phyloP scores from a whole-genome alignment of 2,113 vertebrate species.

The Halichoeres trimaculatus region DNA sequence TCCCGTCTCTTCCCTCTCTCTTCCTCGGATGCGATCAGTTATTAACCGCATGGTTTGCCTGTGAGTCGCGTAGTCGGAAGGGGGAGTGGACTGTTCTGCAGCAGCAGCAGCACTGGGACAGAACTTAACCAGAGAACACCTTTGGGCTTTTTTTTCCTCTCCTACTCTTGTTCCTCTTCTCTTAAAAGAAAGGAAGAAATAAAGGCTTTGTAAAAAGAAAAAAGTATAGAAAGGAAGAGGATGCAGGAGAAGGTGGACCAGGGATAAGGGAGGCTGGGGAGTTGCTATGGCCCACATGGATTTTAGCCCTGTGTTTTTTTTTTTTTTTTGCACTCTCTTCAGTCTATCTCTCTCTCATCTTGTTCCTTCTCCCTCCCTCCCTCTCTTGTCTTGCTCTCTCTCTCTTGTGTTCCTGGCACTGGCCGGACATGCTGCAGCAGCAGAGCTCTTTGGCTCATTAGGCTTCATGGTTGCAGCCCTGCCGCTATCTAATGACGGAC shows the following conservation, averaged over 20 bases:
- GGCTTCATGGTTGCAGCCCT: constrained; percentile 79
- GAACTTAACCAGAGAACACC: constrained; percentile 76
- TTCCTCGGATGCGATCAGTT: constrained; percentile 75
- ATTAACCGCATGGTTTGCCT: constrained; percentile 78
- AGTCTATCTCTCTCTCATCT: constrained; percentile 71
- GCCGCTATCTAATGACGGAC: constrained; percentile 78
- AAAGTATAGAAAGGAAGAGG: constrained; percentile 58
- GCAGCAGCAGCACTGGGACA: constrained; percentile 73
- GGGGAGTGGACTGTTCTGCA: constrained; percentile 81
- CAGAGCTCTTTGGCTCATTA: constrained; percentile 81
- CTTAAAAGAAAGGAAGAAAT: constrained; percentile 57
- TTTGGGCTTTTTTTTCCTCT: constrained; percentile 54
- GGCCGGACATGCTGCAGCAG: constrained; percentile 84
- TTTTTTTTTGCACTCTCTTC: constrained; percentile 62
- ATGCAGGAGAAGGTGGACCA: constrained; percentile 63
- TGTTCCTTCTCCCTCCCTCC: constrained; percentile 52
- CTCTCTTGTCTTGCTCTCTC: constrained; percentile 41
- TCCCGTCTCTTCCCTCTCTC: constrained; percentile 62
- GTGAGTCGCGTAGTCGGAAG: constrained; percentile 66
- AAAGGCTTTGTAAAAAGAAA: constrained; percentile 44
- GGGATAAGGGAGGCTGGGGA: constrained; percentile 74
- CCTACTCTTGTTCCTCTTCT: constrained; percentile 40
- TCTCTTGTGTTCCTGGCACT: constrained; percentile 76
- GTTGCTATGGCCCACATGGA: constrained; percentile 80
- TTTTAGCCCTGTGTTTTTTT: constrained; percentile 72